Evolutionary conservation across 2,113 vertebrate species (phyloP).

Genomic region (Clarias macrocephalus): DNA sequence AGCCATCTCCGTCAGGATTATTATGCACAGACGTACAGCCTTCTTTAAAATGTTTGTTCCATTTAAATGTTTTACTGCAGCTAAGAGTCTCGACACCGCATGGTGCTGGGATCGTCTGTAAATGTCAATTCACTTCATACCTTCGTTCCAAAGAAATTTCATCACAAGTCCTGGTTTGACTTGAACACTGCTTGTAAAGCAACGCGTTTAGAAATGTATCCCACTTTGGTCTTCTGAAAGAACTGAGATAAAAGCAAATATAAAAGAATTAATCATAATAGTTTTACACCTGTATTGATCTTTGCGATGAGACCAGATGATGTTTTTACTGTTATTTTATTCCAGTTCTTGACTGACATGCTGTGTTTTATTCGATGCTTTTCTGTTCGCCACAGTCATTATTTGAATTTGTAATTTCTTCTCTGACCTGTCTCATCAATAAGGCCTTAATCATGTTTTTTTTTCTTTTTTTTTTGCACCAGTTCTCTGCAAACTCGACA

Average conservation of each 20-base stretch:
- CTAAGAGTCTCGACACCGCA: too few species aligned
- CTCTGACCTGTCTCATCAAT: not conserved
- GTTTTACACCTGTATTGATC: not conserved
- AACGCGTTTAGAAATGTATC: not conserved
- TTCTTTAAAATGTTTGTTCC: too few species aligned
- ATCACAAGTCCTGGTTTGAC: too few species aligned
- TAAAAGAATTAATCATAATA: not conserved
- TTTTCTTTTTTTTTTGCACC: not conserved
- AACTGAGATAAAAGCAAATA: not conserved
- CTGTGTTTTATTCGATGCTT: not conserved
- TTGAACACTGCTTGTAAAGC: too few species aligned
- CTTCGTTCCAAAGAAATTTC: too few species aligned
- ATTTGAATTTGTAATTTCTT: not conserved
- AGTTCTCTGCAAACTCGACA: not conserved
- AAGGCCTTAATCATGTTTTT: not conserved
- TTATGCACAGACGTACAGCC: too few species aligned
- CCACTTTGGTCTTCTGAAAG: not conserved
- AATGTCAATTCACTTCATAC: too few species aligned
- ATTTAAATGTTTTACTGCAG: too few species aligned
- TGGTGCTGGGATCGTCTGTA: too few species aligned
- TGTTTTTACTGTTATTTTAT: not conserved
- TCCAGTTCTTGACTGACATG: not conserved
- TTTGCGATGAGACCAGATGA: not conserved
- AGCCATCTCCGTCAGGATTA: too few species aligned
- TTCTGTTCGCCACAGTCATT: not conserved